Evolutionary conservation across 2,888 invertebrate species (phyloP).

Genomic region (Eurytoma adleriae): DNA sequence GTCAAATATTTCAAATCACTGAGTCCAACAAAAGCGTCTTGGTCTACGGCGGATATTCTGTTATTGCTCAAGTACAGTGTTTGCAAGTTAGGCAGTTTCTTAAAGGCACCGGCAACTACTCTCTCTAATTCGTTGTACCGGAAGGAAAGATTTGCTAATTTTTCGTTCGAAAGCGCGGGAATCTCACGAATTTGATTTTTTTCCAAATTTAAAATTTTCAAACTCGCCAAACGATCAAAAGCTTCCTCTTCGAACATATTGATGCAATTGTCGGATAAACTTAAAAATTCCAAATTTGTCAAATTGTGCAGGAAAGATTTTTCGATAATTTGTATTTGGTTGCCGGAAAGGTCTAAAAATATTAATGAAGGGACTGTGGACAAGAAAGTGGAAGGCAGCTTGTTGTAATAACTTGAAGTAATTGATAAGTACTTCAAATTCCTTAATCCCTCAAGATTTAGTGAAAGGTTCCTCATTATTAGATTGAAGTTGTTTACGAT

Average conservation of each 20-base stretch:
- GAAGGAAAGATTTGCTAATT: slow-evolving; percentile 8
- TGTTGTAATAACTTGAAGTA: neutral
- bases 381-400: slow-evolving; percentile 5
- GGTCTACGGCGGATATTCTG: slow-evolving; percentile 1
- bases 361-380: slow-evolving; percentile 4
- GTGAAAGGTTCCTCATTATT: neutral
- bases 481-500: neutral
- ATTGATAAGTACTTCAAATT: slow-evolving; percentile 17
- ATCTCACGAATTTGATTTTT: slow-evolving; percentile 17
- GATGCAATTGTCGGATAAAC: slow-evolving; percentile 8
- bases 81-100: slow-evolving; percentile 21
- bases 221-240: slow-evolving; percentile 5
- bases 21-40: slow-evolving; percentile 12
- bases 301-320: slow-evolving; percentile 13
- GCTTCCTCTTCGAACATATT: neutral
- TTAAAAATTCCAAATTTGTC: slow-evolving; percentile 34
- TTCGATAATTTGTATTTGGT: neutral
- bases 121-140: slow-evolving; percentile 21
- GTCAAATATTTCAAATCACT: slow-evolving; percentile 21
- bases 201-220: slow-evolving; percentile 3
- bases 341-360: slow-evolving; percentile 31
- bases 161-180: neutral
- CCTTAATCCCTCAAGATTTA: slow-evolving; percentile 5
- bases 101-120: slow-evolving; percentile 13
- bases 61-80: slow-evolving; percentile 24